These are phyloP conservation scores for Synaphobranchus kaupii DNA, from an alignment of 2,797 vertebrate species.

Conservation along the genomic window DNA sequence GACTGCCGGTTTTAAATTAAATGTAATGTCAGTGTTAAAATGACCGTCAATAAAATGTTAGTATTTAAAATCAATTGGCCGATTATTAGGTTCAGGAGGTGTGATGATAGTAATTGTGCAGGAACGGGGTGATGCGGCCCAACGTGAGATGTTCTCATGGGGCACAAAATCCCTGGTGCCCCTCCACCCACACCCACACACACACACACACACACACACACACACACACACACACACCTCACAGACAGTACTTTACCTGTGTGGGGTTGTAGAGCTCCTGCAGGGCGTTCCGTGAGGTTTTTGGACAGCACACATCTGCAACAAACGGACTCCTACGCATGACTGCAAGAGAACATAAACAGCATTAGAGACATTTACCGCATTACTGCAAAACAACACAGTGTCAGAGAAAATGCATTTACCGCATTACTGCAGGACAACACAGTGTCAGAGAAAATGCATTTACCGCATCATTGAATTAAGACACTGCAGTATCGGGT, in stretches of 20 bases:
- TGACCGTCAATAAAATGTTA: too few species aligned
- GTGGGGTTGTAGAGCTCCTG: conserved; percentile 94
- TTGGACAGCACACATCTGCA: conserved; percentile 89
- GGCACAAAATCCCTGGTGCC: not conserved
- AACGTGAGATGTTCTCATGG: too few species aligned
- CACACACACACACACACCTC: conserved; percentile 4
- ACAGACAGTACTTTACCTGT: conserved; percentile 75
- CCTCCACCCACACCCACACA: not conserved
- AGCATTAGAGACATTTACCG: not conserved
- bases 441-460: not conserved
- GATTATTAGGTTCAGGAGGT: too few species aligned
- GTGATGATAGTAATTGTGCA: too few species aligned
- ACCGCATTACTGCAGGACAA: not conserved
- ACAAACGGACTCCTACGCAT: conserved; percentile 92
- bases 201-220: not conserved
- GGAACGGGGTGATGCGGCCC: too few species aligned
- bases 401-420: not conserved
- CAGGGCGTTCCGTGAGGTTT: conserved; percentile 89
- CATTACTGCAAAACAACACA: not conserved
- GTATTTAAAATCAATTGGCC: too few species aligned
- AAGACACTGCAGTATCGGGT: not conserved
- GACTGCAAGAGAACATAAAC: conserved; percentile 71
- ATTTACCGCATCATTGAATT: not conserved
- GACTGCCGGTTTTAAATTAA: too few species aligned
- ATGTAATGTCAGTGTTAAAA: too few species aligned